Conservation (phyloP, 37 sponge, comb jelly and placozoan genomes). For the Sycon ciliatum region DNA sequence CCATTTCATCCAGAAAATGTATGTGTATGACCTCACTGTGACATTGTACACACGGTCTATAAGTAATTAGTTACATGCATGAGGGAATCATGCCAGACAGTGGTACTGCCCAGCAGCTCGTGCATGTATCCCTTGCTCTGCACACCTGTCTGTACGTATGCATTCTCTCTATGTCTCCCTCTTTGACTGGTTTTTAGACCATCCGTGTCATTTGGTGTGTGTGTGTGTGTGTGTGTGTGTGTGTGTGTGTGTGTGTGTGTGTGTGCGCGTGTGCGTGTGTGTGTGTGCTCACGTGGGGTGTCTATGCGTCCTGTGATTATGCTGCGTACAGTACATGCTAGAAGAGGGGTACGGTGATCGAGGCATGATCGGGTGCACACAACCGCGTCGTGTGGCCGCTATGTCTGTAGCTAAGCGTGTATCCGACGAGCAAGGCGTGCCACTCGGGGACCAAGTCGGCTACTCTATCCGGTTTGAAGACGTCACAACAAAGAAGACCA, state of each 20-base stretch:
- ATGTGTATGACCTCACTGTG: too few species aligned
- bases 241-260: too few species aligned
- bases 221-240: too few species aligned
- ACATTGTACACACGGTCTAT: too few species aligned
- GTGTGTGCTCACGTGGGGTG: neutral
- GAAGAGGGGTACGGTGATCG: conserved; percentile 81
- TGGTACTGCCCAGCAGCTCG: too few species aligned
- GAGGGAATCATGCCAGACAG: too few species aligned
- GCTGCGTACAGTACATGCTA: conserved; percentile 62
- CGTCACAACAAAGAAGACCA: conserved; percentile 86
- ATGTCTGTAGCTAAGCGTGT: conserved; percentile 99
- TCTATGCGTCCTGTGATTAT: neutral
- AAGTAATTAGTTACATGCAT: too few species aligned
- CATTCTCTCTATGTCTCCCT: neutral
- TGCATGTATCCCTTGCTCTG: too few species aligned
- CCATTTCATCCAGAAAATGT: too few species aligned
- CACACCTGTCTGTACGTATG: neutral
- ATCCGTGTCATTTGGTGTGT: too few species aligned
- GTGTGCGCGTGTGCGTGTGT: too few species aligned
- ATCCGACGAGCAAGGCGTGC: conserved; percentile 74
- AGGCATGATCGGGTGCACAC: conserved; percentile 99
- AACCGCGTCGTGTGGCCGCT: conserved; percentile 97
- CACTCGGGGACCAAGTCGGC: conserved; percentile 88
- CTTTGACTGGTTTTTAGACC: too few species aligned
- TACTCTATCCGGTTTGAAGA: conserved; percentile 98